These are phyloP conservation scores for Potorous gilbertii DNA, from an alignment of 2,797 vertebrate genomes.

Conservation along the genomic window DNA sequence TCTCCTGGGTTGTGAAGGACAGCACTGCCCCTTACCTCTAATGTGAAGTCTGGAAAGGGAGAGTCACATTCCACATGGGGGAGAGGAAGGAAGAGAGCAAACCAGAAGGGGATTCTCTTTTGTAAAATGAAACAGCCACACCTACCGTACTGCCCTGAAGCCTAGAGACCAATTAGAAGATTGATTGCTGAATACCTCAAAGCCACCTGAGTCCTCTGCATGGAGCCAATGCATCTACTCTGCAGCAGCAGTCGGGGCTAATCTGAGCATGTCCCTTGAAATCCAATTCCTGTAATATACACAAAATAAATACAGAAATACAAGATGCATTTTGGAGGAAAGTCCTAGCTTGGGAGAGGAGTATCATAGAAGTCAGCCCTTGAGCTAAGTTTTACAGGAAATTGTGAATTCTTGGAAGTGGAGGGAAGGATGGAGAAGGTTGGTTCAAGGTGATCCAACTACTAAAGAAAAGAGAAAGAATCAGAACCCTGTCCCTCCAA, in stretches of 20 bases:
- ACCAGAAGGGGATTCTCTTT: not conserved
- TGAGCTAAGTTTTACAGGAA: not conserved
- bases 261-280: not conserved
- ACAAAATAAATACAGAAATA: not conserved
- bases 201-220: not conserved
- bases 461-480: not conserved
- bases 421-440: not conserved
- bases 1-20: not conserved
- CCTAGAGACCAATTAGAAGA: not conserved
- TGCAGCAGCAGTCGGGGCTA: not conserved
- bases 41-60: not conserved
- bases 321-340: not conserved
- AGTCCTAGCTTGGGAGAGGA: not conserved
- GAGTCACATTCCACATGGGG: not conserved
- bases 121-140: not conserved
- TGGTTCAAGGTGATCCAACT: not conserved
- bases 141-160: not conserved
- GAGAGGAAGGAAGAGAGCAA: not conserved
- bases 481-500: not conserved
- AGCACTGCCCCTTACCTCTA: not conserved
- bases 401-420: not conserved
- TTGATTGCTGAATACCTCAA: not conserved
- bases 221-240: not conserved
- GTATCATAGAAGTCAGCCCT: not conserved
- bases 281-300: not conserved